A percentile compares a stretch with the other conserved stretches of the same genome.
Conservation (phyloP, 2,888 invertebrate genomes). For the Meliscaeva auricollis region DNA sequence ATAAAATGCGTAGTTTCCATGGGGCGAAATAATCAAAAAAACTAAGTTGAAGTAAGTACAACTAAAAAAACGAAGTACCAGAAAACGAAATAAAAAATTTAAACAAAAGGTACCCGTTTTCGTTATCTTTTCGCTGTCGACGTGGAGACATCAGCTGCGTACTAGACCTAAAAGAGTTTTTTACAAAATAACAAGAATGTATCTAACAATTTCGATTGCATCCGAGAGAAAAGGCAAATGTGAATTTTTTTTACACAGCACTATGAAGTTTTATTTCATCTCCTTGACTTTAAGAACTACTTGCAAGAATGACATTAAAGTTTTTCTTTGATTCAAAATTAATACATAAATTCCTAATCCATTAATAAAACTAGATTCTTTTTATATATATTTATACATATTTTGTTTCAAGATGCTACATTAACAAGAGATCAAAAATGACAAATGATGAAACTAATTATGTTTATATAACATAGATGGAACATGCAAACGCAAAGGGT, state of each 20-base stretch:
- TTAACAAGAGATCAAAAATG: background rate
- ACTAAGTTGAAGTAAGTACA: no score
- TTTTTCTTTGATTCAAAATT: conserved; percentile 10
- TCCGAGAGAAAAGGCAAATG: no score
- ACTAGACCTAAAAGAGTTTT: no score
- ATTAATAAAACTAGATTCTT: conserved; percentile 40
- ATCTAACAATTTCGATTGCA: no score
- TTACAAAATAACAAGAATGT: no score
- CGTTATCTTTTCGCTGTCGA: no score
- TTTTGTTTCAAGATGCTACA: background rate
- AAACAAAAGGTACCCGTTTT: no score
- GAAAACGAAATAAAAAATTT: no score
- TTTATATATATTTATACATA: background rate
- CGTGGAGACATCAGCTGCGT: no score
- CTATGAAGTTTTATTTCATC: background rate
- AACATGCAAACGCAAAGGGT: conserved; percentile 4
- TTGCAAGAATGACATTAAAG: conserved; percentile 18
- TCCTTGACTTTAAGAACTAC: background rate
- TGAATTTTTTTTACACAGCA: background rate
- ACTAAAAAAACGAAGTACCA: no score
- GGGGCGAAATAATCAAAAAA: no score
- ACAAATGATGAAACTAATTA: conserved; percentile 23
- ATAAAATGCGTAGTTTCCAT: no score
- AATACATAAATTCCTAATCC: background rate
- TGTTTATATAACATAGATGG: background rate